Evolutionary conservation across 2,888 invertebrate genomes (phyloP).

Genomic region (Oxycera nigricornis): DNA sequence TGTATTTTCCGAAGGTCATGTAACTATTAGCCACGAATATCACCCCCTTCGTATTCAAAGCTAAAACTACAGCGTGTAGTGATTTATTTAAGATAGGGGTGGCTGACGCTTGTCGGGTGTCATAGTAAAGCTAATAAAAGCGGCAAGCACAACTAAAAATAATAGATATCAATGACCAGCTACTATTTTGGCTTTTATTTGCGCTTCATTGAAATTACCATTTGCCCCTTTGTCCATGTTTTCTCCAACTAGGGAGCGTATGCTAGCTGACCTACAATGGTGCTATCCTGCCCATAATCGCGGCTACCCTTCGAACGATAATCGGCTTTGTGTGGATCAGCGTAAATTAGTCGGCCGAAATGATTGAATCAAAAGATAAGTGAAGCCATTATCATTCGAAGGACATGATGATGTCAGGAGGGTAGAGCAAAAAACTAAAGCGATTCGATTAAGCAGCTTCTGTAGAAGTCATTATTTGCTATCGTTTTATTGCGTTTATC

Average conservation of each 20-base stretch:
- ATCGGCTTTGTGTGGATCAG: conserved; percentile 20
- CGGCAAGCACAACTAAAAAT: background rate
- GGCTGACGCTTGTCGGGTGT: background rate
- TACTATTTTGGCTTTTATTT: background rate
- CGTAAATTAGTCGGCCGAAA: conserved; percentile 24
- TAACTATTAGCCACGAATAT: no score
- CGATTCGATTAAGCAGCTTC: no score
- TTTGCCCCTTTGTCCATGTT: background rate
- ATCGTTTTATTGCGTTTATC: no score
- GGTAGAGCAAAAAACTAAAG: no score
- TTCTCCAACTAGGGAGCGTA: background rate
- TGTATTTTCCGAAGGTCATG: no score
- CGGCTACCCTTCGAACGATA: background rate
- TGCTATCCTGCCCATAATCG: background rate
- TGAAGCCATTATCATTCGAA: conserved; percentile 8
- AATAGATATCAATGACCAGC: conserved; percentile 18
- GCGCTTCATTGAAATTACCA: conserved; percentile 2
- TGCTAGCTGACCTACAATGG: background rate
- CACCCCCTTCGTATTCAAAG: no score
- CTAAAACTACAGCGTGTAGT: no score
- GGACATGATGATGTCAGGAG: no score
- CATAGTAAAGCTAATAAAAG: conserved; percentile 24
- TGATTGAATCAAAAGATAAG: conserved; percentile 30
- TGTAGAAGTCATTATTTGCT: no score
- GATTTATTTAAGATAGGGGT: no score